Base-by-base conservation (phyloP, 2,888 invertebrate genomes). In the Camptogramma bilineatum region DNA sequence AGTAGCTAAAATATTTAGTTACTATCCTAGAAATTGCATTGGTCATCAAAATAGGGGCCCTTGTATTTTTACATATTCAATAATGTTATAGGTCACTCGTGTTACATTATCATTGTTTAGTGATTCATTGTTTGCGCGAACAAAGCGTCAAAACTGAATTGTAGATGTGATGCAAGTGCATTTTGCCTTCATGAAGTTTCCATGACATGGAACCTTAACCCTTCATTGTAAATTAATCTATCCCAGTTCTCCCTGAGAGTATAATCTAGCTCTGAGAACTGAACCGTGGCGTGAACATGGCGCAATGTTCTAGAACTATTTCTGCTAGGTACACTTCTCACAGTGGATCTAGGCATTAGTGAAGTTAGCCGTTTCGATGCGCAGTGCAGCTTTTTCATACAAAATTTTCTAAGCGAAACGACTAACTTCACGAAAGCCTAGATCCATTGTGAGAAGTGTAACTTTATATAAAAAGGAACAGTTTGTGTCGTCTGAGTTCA, bases 1-100 rank as follows among this genome's bases (percentile, higher is more conserved):
- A 13, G 42, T 48, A 39, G 10, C 18, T 52, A 51, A 28, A 16
- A 18, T 34, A 13, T 17, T 34, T 28, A 21, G 39, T 54, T 58
- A 16, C 58, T 52, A 66, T 55, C 52, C 51, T 34, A 62, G 50
- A 51, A 55, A 47, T 58, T 71, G 54, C 62, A 67, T 58, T 62
- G 66, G 58, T 69, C 62, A 72, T 69, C 63, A 69, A 74, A 72
- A 71, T 70, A 67, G 70, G 66, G 72, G 70, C 70, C 72, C 70
- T 68, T 70, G 28, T 63, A 64, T 77, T 78, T 76, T 78, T 78
- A 78, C 75, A 81, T 85, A 85, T 85, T 84, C 81, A 84, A 69
- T 75, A 71, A 75, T 75, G 81, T 79, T 77, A 82, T 63, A 80
- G 84, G 79, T 81, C 80, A 69, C 52, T 18, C 58, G 63, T 73